A percentile compares a stretch with the other conserved stretches of the same genome.
Conservation (phyloP, 2,797 vertebrate genomes). For the Mus spretus region DNA sequence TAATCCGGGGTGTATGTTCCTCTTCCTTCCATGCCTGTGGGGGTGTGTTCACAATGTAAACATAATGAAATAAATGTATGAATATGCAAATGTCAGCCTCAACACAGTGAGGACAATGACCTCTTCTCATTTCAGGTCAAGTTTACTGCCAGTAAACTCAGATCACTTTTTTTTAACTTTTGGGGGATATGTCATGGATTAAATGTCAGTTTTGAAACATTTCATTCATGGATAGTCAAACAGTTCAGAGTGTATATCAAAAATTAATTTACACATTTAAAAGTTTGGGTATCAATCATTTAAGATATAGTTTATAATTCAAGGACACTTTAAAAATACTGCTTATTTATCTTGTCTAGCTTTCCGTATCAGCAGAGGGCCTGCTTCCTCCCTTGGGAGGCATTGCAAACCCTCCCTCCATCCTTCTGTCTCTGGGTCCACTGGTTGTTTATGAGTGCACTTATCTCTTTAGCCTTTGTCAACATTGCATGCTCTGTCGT, state of each 20-base stretch:
- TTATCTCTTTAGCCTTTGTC: background rate
- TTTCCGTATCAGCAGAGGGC: slow-evolving; percentile 24
- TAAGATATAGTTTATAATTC: slow-evolving; percentile 53
- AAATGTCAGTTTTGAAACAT: slow-evolving; percentile 45
- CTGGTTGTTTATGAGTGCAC: background rate
- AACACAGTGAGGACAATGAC: background rate
- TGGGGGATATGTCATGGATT: background rate
- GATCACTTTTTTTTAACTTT: slow-evolving; percentile 32
- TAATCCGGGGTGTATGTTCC: background rate
- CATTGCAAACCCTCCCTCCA: background rate
- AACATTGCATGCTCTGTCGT: background rate
- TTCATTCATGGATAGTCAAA: slow-evolving; percentile 30
- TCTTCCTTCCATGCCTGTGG: background rate
- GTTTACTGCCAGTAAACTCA: slow-evolving; percentile 52
- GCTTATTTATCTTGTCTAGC: slow-evolving; percentile 44
- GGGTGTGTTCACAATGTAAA: slow-evolving; percentile 23
- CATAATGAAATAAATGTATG: background rate
- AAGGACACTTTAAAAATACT: background rate
- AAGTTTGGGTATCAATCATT: slow-evolving; percentile 12
- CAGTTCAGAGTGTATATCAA: background rate
- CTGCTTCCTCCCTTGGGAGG: slow-evolving; percentile 30
- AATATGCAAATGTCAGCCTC: slow-evolving; percentile 25
- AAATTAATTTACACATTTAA: slow-evolving; percentile 56
- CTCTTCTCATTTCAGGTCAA: slow-evolving; percentile 27
- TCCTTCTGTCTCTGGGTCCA: background rate